A percentile compares a stretch with the other conserved stretches of the same genome.
phyloP scores from a whole-genome alignment of 2,888 invertebrate species.

The Amiota mariae region DNA sequence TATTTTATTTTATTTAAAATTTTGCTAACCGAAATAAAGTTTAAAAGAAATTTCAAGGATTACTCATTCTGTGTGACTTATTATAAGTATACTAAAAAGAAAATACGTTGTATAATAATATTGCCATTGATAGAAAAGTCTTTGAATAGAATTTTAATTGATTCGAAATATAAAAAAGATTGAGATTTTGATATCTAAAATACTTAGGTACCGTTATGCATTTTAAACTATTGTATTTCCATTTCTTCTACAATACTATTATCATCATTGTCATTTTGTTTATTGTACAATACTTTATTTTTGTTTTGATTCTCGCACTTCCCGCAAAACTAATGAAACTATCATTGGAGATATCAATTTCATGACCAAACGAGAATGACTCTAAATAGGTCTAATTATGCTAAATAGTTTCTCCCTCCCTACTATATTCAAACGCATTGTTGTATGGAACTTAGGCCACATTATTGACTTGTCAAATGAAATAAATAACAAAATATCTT shows the following conservation, averaged over 20 bases:
- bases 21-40: conserved; percentile 6
- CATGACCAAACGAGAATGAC: conserved; percentile 18
- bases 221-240: too few species aligned
- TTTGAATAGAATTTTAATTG: too few species aligned
- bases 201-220: too few species aligned
- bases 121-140: too few species aligned
- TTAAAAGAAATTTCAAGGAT: neutral
- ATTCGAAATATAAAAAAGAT: too few species aligned
- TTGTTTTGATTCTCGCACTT: neutral
- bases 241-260: too few species aligned
- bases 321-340: neutral
- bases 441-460: conserved; percentile 50
- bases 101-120: too few species aligned
- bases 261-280: neutral
- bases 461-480: conserved; percentile 54
- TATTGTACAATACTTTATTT: neutral
- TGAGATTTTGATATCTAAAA: too few species aligned
- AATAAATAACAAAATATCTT: conserved; percentile 55
- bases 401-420: conserved; percentile 53
- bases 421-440: too few species aligned
- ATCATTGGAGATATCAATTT: conserved; percentile 27
- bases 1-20: neutral
- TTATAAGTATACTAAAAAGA: too few species aligned
- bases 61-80: neutral
- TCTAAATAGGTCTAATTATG: conserved; percentile 54